Base-by-base conservation (phyloP, 2,113 vertebrate species). In the Notothenia rossii region DNA sequence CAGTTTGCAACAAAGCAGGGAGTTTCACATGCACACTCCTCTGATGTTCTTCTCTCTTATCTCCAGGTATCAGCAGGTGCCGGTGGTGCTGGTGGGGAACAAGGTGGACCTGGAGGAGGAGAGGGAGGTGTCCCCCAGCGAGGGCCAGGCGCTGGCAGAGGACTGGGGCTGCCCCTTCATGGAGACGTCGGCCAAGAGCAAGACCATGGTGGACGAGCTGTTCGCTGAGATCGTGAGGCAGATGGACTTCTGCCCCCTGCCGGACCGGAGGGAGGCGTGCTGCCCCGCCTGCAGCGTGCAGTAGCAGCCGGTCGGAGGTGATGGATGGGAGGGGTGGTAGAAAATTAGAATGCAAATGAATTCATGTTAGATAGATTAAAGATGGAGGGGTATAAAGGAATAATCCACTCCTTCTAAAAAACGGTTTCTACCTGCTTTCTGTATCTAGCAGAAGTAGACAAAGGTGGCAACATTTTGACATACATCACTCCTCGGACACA, bases 141-240 rank as follows among this genome's bases (percentile, higher is more conserved):
- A 99, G 94, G 98, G 98, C 72, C 95, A 97, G 88, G 97, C 97
- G 11, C 93, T 99, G 75, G 98, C 97, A 0, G 97, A 98, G 93
- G 98, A 98, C 90, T 99, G 98, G 98, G 97, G 97, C 89, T 98
- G 97, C 89, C 98, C 98, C 29, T 99, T 99, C 82, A 97, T 99
- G 97, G 98, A 99, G 95, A 98, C 98, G 1, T 98, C 98, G 0
- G 98, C 98, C 84, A 99, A 98, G 90, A 99, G 97, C 92, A 98
- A 98, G 94, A 98, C 96, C 51, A 98, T 98, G 97, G 98, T 99
- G 95, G 98, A 99, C 83, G 97, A 99, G 92, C 97, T 99, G 40
- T 99, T 99, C 79, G 96, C 98, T 0, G 98, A 98, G 91, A 98
- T 99, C 46, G 98, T 99, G 86, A 92, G 98, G 93, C 97, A 98